These are phyloP conservation scores for Lysandra coridon DNA, from an alignment of 2,888 invertebrate genomes.

Conservation along the genomic window DNA sequence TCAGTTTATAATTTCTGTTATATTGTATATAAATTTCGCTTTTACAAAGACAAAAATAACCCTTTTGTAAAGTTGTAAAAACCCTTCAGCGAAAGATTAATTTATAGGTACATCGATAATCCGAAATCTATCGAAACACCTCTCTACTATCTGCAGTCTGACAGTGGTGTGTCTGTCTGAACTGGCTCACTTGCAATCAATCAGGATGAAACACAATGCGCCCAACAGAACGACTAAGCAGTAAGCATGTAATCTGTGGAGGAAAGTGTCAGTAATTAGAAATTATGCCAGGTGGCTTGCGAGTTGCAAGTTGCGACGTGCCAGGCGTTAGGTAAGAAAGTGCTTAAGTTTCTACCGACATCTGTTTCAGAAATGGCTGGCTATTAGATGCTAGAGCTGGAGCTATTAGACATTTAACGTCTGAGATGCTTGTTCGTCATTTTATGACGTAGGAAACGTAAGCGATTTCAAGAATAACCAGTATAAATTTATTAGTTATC, in stretches of 20 bases:
- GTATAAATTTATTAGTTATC: no score
- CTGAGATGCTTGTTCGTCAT: background rate
- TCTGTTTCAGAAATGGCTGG: constrained; percentile 16
- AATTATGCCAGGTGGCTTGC: constrained; percentile 14
- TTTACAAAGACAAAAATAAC: background rate
- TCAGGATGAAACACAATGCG: constrained; percentile 11
- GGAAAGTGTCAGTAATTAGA: constrained; percentile 2
- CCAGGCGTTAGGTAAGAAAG: constrained; percentile 12
- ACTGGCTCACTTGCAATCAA: constrained; percentile 11
- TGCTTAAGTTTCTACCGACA: constrained; percentile 8
- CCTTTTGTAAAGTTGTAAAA: background rate
- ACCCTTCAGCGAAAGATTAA: background rate
- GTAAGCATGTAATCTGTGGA: constrained; percentile 1
- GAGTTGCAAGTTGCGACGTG: background rate
- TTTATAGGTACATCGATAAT: background rate
- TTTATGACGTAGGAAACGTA: background rate
- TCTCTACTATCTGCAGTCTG: background rate
- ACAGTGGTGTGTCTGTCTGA: background rate
- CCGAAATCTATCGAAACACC: background rate
- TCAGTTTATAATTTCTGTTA: background rate
- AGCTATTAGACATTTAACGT: background rate
- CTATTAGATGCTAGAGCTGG: constrained; percentile 5
- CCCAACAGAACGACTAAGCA: constrained; percentile 3
- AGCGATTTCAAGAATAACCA: background rate
- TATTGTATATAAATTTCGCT: background rate